These are phyloP conservation scores for Acanthochromis polyacanthus DNA, from an alignment of 2,113 vertebrate species.

Conservation along the genomic window DNA sequence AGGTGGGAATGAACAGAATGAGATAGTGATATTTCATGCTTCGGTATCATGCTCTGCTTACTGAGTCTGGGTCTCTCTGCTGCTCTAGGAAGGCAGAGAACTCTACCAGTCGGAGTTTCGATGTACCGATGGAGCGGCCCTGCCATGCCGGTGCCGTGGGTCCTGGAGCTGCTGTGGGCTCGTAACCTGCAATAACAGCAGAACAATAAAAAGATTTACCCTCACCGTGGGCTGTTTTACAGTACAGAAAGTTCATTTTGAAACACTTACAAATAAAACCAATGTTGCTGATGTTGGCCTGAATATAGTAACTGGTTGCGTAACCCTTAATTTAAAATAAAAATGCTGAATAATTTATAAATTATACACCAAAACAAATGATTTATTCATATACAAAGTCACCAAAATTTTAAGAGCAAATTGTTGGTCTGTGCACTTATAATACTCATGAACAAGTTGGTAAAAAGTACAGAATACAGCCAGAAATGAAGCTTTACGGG, in stretches of 20 bases:
- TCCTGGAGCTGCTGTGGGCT: slow-evolving; percentile 90
- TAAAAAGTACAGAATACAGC: too few relatives aligned
- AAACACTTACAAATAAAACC: background rate
- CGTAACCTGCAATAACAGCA: slow-evolving; percentile 87
- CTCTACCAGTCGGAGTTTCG: slow-evolving; percentile 97
- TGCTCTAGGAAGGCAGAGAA: slow-evolving; percentile 98
- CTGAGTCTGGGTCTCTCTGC: slow-evolving; percentile 96
- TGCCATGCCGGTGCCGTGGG: slow-evolving; percentile 97
- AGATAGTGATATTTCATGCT: slow-evolving; percentile 27
- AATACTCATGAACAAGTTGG: too few relatives aligned
- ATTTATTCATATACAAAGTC: background rate
- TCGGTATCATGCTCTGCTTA: slow-evolving; percentile 70
- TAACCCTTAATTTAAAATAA: background rate
- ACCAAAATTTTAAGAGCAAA: background rate
- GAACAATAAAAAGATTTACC: background rate
- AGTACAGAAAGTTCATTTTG: background rate
- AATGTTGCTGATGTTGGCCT: background rate
- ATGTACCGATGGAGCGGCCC: slow-evolving; percentile 97
- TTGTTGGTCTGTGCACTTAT: background rate
- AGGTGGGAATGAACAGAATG: slow-evolving; percentile 32
- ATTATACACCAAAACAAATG: too few relatives aligned
- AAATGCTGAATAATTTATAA: too few relatives aligned
- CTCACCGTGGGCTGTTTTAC: background rate
- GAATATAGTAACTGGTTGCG: background rate
- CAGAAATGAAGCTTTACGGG: too few relatives aligned